phyloP scores from a whole-genome alignment of 2,797 vertebrate species.

The Melanogrammus aeglefinus region DNA sequence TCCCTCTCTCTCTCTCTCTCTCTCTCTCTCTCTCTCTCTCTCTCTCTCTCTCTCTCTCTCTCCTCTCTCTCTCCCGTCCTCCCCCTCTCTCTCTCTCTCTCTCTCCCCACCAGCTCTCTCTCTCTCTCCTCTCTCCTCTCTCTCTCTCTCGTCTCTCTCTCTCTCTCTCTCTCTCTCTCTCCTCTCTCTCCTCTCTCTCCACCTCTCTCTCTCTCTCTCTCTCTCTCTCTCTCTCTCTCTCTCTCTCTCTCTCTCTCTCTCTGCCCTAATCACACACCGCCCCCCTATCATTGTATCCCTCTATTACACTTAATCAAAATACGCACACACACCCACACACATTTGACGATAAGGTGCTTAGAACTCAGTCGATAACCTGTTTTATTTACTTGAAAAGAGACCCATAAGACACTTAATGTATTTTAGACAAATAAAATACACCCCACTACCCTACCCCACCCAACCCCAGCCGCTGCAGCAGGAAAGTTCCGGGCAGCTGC shows the following conservation, averaged over 20 bases:
- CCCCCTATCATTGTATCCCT: not conserved
- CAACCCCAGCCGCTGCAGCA: constrained; percentile 50
- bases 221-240: not conserved
- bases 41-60: constrained; percentile 20
- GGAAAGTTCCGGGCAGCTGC: constrained; percentile 67
- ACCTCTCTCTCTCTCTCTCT: constrained; percentile 24
- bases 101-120: not conserved
- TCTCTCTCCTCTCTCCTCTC: constrained; percentile 26
- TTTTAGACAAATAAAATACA: not conserved
- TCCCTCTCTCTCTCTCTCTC: constrained; percentile 2
- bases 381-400: constrained; percentile 4
- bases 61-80: constrained; percentile 5
- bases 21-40: constrained; percentile 20
- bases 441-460: not conserved
- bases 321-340: not conserved
- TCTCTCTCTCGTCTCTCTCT: not conserved
- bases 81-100: constrained; percentile 1
- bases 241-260: not conserved
- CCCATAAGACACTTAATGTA: not conserved
- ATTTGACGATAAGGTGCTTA: not conserved
- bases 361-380: not conserved
- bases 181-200: not conserved
- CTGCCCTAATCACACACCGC: not conserved
- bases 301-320: not conserved
- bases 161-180: constrained; percentile 21